Percentiles rank a stretch among this genome's conserved stretches.
Evolutionary conservation across 2,113 vertebrate genomes (phyloP).

Genomic region (Ancistrus triradiatus): DNA sequence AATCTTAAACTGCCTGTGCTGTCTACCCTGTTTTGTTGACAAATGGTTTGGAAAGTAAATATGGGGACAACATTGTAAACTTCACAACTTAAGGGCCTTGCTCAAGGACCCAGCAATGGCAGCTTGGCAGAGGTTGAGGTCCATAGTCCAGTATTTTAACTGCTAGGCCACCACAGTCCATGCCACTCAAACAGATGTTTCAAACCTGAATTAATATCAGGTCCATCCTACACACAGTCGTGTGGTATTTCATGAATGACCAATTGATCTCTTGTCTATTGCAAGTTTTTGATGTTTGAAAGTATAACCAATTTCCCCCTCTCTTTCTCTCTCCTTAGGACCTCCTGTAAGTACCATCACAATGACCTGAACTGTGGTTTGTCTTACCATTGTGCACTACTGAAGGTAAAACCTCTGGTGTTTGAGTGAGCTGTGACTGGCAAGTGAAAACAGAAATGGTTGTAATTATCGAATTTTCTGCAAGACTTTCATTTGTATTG

Average conservation of each 20-base stretch:
- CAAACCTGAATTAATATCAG: not conserved
- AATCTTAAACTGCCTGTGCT: too few relatives aligned
- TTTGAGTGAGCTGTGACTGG: not conserved
- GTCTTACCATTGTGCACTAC: constrained; percentile 53
- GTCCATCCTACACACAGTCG: not conserved
- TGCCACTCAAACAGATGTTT: too few relatives aligned
- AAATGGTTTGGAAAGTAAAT: too few relatives aligned
- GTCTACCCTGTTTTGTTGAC: too few relatives aligned
- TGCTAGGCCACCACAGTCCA: not conserved
- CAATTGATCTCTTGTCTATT: too few relatives aligned
- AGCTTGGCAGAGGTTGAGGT: too few relatives aligned
- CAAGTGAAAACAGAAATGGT: not conserved
- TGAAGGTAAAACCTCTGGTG: constrained; percentile 31
- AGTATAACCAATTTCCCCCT: constrained; percentile 15
- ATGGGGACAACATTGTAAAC: too few relatives aligned
- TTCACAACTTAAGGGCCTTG: too few relatives aligned
- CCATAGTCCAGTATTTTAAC: too few relatives aligned
- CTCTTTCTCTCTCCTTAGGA: constrained; percentile 68
- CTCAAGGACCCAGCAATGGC: too few relatives aligned
- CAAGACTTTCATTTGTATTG: not conserved
- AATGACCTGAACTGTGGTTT: constrained; percentile 47
- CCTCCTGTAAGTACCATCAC: constrained; percentile 91
- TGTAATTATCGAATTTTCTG: too few relatives aligned
- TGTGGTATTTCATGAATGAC: not conserved
- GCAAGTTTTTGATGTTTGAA: too few relatives aligned